A percentile compares a stretch with the other conserved stretches of the same genome.
These are phyloP conservation scores for Coleophora flavipennella DNA, from an alignment of 2,888 invertebrate species.

Conservation along the genomic window DNA sequence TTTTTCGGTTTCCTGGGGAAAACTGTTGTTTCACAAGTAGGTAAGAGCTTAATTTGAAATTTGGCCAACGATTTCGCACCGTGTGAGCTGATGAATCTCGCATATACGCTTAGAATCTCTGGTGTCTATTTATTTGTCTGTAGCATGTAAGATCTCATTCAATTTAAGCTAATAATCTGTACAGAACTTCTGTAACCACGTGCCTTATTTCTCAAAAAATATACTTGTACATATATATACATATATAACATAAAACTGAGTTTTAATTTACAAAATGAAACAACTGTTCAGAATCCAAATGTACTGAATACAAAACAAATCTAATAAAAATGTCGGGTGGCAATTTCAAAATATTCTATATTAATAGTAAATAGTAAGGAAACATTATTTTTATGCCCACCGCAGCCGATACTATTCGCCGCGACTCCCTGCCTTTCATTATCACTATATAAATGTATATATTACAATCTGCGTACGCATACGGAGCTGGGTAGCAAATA, in stretches of 20 bases:
- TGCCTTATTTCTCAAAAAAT: neutral
- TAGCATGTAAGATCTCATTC: conserved; percentile 3
- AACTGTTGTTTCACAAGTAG: too few relatives aligned
- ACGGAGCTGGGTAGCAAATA: conserved; percentile 26
- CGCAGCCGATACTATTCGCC: conserved; percentile 14
- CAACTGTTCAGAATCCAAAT: conserved; percentile 57
- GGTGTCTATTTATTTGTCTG: too few relatives aligned
- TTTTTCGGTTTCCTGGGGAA: too few relatives aligned
- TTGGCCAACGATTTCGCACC: too few relatives aligned
- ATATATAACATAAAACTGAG: neutral
- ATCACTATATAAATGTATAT: conserved; percentile 16
- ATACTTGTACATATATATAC: too few relatives aligned
- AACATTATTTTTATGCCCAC: conserved; percentile 17
- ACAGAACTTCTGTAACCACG: neutral
- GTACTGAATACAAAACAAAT: conserved; percentile 71
- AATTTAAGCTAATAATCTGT: neutral
- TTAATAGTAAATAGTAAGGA: conserved; percentile 47
- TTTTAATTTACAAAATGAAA: conserved; percentile 19
- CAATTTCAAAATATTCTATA: conserved; percentile 61
- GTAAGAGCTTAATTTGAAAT: too few relatives aligned
- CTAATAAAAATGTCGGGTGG: conserved; percentile 64
- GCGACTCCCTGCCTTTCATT: neutral
- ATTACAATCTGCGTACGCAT: conserved; percentile 27
- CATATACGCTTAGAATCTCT: too few relatives aligned
- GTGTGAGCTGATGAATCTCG: too few relatives aligned